These are phyloP conservation scores for Platichthys flesus DNA, from an alignment of 2,113 vertebrate genomes.

Conservation along the genomic window DNA sequence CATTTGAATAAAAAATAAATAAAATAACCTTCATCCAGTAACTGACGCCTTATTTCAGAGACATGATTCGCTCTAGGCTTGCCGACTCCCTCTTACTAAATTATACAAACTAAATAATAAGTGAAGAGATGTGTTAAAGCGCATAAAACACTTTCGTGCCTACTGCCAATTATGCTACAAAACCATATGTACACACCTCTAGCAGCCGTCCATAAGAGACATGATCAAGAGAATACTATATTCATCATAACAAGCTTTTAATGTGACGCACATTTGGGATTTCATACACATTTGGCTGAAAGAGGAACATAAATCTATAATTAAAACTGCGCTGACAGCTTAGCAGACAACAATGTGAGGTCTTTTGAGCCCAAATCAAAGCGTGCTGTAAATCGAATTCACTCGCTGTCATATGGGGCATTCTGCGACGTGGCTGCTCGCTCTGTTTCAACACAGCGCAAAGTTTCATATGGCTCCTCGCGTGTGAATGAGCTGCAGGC, in stretches of 20 bases:
- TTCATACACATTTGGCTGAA: constrained; percentile 2
- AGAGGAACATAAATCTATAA: constrained; percentile 14
- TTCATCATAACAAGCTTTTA: neutral
- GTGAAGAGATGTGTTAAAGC: constrained; percentile 4
- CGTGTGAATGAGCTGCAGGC: constrained; percentile 19
- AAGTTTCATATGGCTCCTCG: constrained; percentile 16
- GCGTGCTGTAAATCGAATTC: constrained; percentile 20
- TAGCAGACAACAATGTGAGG: constrained; percentile 17
- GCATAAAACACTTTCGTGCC: constrained; percentile 10
- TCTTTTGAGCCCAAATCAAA: constrained; percentile 36
- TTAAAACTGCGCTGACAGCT: constrained; percentile 25
- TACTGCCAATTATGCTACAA: constrained; percentile 3
- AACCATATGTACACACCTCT: constrained; percentile 1
- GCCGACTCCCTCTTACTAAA: neutral
- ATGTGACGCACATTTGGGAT: constrained; percentile 22
- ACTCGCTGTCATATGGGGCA: constrained; percentile 21
- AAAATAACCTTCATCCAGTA: neutral
- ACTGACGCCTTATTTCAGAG: constrained; percentile 39
- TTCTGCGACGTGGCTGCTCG: constrained; percentile 17
- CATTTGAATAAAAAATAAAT: neutral
- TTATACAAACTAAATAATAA: constrained; percentile 25
- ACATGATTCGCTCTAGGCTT: neutral
- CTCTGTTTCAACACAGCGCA: constrained; percentile 20
- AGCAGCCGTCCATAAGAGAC: neutral
- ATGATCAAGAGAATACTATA: neutral